Evolutionary conservation across 1,140 invertebrate species (phyloP), one percentile per base, ranked within the genome.

Genomic region (Pemphigus obesinymphae): DNA sequence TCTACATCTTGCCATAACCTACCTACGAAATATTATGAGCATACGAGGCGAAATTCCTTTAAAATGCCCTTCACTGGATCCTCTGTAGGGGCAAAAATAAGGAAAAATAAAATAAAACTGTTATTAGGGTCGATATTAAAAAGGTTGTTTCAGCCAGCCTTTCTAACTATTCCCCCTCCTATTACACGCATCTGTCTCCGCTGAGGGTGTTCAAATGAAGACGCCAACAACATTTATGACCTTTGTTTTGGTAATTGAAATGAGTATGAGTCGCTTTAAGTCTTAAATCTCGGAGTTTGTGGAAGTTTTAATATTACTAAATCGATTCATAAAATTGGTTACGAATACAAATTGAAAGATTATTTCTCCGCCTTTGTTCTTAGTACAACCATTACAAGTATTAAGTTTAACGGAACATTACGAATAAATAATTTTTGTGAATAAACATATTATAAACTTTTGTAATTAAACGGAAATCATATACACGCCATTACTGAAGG

Each of bases 101-200:
- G 29, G 29, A 55, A 40, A 78, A 55, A 76, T 26, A 72, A 55
- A 78, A 78, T 58, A 58, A 78, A 78, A 78, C 50, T 26, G 73
- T 58, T 80, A 80, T 43, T 80, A 61, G 76, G 76, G 76, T 80
- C 53, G 76, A 80, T 78, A 78, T 78, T 78, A 78, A 80, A 80
- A 80, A 61, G 76, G 34, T 80, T 80, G 53, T 80, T 58, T 58
- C 53, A n/a, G 10, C 34, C n/a, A 70, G 75, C 50, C 55, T 26
- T 40, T 45, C 43, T 63, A 61, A 29, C 29, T 23, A 20, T 58
- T 31, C 37, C 76, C 53, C 73, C 26, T 43, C 13, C 76, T 37
- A 63, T 80, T 80, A 80, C 37, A 80, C 23, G 40, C 76, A 80
- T 80, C 76, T 80, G 76, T 61, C 50, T 63, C 50, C 53, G 8